These are phyloP conservation scores for Corythaixoides concolor DNA, from an alignment of 2,113 vertebrate species.

Conservation along the genomic window DNA sequence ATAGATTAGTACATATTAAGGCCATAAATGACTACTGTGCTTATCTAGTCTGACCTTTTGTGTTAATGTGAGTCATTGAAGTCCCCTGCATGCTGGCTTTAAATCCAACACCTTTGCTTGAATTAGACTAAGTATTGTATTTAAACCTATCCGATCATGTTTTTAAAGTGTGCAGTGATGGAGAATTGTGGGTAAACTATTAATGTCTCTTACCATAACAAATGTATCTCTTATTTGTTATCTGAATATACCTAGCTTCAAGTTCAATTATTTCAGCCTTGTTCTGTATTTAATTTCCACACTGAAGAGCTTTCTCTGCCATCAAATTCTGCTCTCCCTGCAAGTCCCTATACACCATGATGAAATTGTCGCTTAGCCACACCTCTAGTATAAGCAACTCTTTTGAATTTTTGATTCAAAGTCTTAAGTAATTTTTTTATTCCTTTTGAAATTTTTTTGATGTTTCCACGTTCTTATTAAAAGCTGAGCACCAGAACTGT, in stretches of 20 bases:
- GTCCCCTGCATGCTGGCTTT: neutral
- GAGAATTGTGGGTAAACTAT: neutral
- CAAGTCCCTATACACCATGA: neutral
- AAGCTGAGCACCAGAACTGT: neutral
- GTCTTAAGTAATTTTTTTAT: too few species aligned
- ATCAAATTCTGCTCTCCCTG: neutral
- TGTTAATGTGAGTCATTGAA: neutral
- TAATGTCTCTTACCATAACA: neutral
- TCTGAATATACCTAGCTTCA: neutral
- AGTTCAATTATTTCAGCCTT: neutral
- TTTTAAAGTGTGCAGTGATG: neutral
- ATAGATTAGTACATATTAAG: neutral
- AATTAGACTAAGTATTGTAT: neutral
- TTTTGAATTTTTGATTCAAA: neutral
- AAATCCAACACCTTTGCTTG: neutral
- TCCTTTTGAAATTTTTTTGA: neutral
- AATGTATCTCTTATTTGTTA: neutral
- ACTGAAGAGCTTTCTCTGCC: neutral
- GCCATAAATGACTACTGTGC: neutral
- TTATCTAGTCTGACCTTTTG: neutral
- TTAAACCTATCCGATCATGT: neutral
- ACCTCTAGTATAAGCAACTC: neutral
- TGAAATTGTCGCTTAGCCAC: neutral
- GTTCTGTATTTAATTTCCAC: neutral
- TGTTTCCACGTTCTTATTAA: neutral